Base-by-base conservation (phyloP, 2,797 vertebrate species). In the Xenopus petersii region DNA sequence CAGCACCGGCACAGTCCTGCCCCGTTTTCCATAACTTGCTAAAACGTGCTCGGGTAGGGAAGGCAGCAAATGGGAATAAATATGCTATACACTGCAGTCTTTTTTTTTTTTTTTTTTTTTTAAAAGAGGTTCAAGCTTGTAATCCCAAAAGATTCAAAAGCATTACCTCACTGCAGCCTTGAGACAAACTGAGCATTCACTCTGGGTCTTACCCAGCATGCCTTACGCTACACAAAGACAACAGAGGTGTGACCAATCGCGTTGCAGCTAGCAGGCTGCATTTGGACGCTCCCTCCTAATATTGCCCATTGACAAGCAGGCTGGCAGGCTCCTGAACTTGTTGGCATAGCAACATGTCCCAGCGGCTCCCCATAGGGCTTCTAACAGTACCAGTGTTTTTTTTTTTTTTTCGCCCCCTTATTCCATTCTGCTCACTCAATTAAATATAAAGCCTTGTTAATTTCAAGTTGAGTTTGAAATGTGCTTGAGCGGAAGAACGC, bases 181-280 rank as follows among this genome's bases (percentile, higher is more conserved):
- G 92, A 93, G 89, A 94, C 90, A 93, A 93, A 92, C 84, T 92
- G 91, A 93, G 89, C 91, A 91, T 93, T 94, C 90, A 93, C 90
- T 92, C 88, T 88, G 86, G 91, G 87, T 88, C 88, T 94, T 94
- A 90, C 94, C 95, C 95, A 95, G 92, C 93, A 95, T 94, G 85
- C 95, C 82, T 87, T 80, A 87, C 91, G 83, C 87, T 90, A 94
- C 93, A 95, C 94, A 95, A 96, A 96, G 94, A 93, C 92, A 94
- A 92, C 92, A 94, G 94, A 92, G 94, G 95, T 94, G 94, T 96
- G 94, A 96, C 95, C 94, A 96, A 95, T 96, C 94, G 93, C 92
- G 91, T 81, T 86, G 91, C 84, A 89, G 90, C 91, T 88, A 84
- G 87, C 89, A 89, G 89, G 87, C 91, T 85, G 85, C 83, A 84